Base-by-base conservation (phyloP, 2,888 invertebrate genomes). In the Harmothoe impar region DNA sequence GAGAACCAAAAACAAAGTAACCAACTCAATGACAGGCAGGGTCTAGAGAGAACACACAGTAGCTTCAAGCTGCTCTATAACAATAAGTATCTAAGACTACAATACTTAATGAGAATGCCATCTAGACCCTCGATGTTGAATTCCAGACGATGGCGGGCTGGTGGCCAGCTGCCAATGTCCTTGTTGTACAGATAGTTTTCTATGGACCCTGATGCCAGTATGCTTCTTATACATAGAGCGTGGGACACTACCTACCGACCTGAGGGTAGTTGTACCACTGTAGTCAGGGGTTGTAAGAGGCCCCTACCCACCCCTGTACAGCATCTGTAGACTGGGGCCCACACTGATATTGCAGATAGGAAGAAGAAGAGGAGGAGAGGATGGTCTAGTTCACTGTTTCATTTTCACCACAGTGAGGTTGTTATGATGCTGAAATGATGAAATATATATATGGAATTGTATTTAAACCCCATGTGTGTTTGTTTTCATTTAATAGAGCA, bases 371-470 rank as follows among this genome's bases (percentile, higher is more conserved):
- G 43, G 43, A 43, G 43, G 43, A 43, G 43, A 43, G 43, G 43
- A 43, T 43, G 43, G 84, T 84, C 20, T 84, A 84, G 51, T 84
- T 84, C 84, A 84, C 84, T 84, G 84, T 43, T 84, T 51, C 84
- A 84, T 84, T 84, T 43, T 52, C 43, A 7, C 43, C 84, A 84
- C 84, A 84, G 84, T 84, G 84, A 84, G 52, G 84, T 84, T 84
- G 84, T 84, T 84, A 84, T 51, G 84, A 31, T 84, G 52, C 43
- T 43, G 43, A 43, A 84, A 51, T 84, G 84, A 84, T 43, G n/a
- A 84, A 84, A 43, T 43, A 43, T 43, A 84, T 84, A 84, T 84
- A 84, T 84, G 84, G 84, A 84, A 84, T 77, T 77, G 77, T 84
- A 84, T 84, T 84, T 84, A 43, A 84, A 84, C 10, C 12, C 23